Evolutionary conservation across 1,140 invertebrate genomes (phyloP).

Genomic region (Pentalonia nigronervosa): DNA sequence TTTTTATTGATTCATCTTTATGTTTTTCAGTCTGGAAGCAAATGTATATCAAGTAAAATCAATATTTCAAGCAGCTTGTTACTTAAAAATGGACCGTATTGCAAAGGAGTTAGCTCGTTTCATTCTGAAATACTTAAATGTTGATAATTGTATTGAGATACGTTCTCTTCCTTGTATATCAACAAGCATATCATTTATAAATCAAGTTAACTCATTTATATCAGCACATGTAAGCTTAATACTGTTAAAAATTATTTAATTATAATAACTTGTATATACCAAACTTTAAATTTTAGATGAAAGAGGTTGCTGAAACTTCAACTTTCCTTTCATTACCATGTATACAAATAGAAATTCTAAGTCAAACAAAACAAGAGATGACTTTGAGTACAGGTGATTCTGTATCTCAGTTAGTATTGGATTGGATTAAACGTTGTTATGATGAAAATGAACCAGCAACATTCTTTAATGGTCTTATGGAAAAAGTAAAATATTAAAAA

Average conservation of each 20-base stretch:
- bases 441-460: conserved; percentile 46
- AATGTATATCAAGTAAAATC: conserved; percentile 71
- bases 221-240: conserved; percentile 70
- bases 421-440: conserved; percentile 68
- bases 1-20: neutral
- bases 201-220: conserved; percentile 76
- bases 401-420: conserved; percentile 73
- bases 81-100: conserved; percentile 77
- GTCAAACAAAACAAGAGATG: conserved; percentile 72
- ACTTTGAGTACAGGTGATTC: conserved; percentile 68
- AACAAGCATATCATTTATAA: conserved; percentile 70
- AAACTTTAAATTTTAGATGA: conserved; percentile 38
- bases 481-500: conserved; percentile 50
- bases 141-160: conserved; percentile 76
- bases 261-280: neutral
- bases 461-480: conserved; percentile 45
- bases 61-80: conserved; percentile 77
- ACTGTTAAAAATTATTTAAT: neutral
- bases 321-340: conserved; percentile 71
- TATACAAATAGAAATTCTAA: conserved; percentile 73
- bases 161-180: conserved; percentile 74
- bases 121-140: conserved; percentile 73
- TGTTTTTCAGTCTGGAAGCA: conserved; percentile 68
- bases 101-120: conserved; percentile 75
- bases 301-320: conserved; percentile 67